Evolutionary conservation across 2,113 vertebrate genomes (phyloP).

Genomic region (Phalacrocorax aristotelis): DNA sequence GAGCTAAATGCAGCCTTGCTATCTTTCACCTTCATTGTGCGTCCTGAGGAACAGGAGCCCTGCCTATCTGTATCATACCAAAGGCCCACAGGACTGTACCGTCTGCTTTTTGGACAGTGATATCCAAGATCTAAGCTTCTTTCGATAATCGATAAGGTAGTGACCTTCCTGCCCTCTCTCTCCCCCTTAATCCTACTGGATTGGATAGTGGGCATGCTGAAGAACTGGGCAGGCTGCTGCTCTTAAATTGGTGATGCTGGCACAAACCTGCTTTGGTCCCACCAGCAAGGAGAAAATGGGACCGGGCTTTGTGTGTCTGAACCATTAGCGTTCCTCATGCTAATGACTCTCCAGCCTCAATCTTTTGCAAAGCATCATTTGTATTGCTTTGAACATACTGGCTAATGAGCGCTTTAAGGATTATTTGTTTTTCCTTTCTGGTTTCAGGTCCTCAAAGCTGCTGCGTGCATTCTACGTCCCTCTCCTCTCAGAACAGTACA

Average conservation of each 20-base stretch:
- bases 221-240: not conserved
- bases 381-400: not conserved
- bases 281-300: fast-evolving
- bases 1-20: not conserved
- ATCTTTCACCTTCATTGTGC: not conserved
- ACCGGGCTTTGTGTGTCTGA: not conserved
- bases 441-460: slow-evolving; percentile 80
- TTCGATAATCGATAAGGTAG: not conserved
- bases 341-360: not conserved
- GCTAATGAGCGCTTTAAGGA: not conserved
- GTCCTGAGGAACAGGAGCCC: not conserved
- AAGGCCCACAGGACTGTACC: not conserved
- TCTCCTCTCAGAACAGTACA: slow-evolving; percentile 80
- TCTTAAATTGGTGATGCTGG: not conserved
- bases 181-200: not conserved
- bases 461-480: slow-evolving; percentile 86
- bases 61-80: not conserved
- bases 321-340: not conserved
- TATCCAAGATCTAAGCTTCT: not conserved
- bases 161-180: not conserved
- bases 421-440: not conserved
- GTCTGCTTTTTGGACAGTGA: not conserved
- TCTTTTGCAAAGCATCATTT: not conserved
- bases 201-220: not conserved
- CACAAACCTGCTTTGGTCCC: not conserved